Evolutionary conservation across 1,140 invertebrate species (phyloP), one percentile per base, ranked within the genome.

Genomic region (Marisa cornuarietis): DNA sequence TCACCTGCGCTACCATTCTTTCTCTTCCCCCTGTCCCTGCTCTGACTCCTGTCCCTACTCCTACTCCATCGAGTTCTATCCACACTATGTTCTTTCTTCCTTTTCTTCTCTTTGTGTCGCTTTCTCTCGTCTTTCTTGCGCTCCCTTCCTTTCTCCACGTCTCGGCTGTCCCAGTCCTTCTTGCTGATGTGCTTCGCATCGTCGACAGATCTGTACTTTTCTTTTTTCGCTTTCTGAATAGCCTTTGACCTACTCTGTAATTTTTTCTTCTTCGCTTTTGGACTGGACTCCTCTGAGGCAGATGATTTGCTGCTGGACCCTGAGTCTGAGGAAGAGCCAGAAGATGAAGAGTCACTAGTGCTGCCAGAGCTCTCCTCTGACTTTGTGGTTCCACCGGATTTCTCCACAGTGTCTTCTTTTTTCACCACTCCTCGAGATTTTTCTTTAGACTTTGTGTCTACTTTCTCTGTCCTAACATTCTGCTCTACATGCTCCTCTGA

Each of bases 141-240:
- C 54, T 82, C 69, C 31, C n/a, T 65, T 61, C 14, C 72, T 22
- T 66, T 82, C 54, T 75, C 77, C 75, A 3, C 4, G 13, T 69
- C 71, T 49, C 22, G 69, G 54, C 78, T 82, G 13, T 77, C 72
- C 31, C 63, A 68, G 61, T 78, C 71, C 66, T 81, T 78, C 74
- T 62, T 84, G 22, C 78, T 76, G 51, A 49, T 20, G 61, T 75
- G 71, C 71, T 54, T 73, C 16, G 16, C 52, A 22, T 78, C 71
- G 42, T 78, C 65, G 14, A 78, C 42, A n/a, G 42, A 13, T 22
- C 54, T 68, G 71, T 22, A 76, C 63, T 75, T 76, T 31, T 76
- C 69, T 71, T 66, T 77, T 78, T 75, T 79, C 49, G 65, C n/a
- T 58, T 72, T 72, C 26, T 80, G 73, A 22, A 11, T 58, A 31